Base-by-base conservation (phyloP, 2,113 vertebrate genomes). In the Dasyprocta punctata region DNA sequence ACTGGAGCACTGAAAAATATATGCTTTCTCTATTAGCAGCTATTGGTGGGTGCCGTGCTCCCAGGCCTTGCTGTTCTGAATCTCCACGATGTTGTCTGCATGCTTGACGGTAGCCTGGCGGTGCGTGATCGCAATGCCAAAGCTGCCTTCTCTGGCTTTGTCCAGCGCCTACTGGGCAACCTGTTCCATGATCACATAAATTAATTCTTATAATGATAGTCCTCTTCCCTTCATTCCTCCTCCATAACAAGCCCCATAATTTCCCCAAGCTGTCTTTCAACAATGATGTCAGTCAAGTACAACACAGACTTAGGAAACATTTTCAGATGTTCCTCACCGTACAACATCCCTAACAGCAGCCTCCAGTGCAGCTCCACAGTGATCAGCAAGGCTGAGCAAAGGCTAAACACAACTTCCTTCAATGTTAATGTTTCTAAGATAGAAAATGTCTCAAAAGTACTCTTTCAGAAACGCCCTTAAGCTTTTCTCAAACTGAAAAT, bases 151-250 rank as follows among this genome's bases (percentile, higher is more conserved):
- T 30, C 61, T 63, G 61, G 26, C 99, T 97, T 99, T 99, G 97
- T 99, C 99, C 98, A 99, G 97, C 0, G 99, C 99, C 14, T 99
- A 99, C 96, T 99, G 99, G 33, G 99, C 99, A 75, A 99, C 95
- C 99, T 99, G 98, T 41, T 67, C 7, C 38, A 71, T 26, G 56
- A 81, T 41, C n/a, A 67, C 28, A 67, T 10, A 61, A 47, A 63
- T 95, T 94, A 92, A 36, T 94, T 65, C 41, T 44, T 36, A 33
- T 80, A 75, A 86, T 58, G 26, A 30, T 4, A 60, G 56, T 44
- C 2, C n/a, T 94, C 63, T 82, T 67, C 58, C 54, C 96, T 58
- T 38, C 69, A 33, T 30, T 78, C 33, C 33, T 86, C 44, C 54
- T 84, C 67, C 24, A 24, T 8, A 52, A 75, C 33, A 30, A 84